These are phyloP conservation scores for Lasaia peninsularis DNA, from an alignment of 1,140 invertebrate genomes.

Conservation along the genomic window DNA sequence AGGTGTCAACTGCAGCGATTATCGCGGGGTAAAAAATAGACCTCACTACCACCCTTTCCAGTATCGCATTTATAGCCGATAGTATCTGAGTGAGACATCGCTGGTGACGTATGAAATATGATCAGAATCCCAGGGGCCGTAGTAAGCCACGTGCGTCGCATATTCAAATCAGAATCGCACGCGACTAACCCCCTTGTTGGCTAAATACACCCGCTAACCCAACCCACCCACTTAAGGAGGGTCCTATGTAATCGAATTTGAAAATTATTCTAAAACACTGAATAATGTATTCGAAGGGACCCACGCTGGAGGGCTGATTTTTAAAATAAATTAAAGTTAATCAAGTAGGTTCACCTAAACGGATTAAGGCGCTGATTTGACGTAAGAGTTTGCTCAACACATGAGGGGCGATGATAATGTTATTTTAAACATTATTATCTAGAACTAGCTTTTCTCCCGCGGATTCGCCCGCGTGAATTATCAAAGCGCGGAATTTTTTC, in stretches of 20 bases:
- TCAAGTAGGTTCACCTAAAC: slow-evolving; percentile 75
- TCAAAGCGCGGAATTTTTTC: too few species aligned
- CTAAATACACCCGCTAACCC: slow-evolving; percentile 73
- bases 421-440: slow-evolving; percentile 53
- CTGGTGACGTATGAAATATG: slow-evolving; percentile 76
- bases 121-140: slow-evolving; percentile 64
- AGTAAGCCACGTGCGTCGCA: slow-evolving; percentile 62
- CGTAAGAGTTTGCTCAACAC: slow-evolving; percentile 63
- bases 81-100: slow-evolving; percentile 77
- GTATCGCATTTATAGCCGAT: slow-evolving; percentile 73
- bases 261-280: slow-evolving; percentile 78
- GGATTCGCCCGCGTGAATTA: too few species aligned
- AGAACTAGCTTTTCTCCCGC: too few species aligned
- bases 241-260: slow-evolving; percentile 77
- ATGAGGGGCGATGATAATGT: slow-evolving; percentile 56
- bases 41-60: slow-evolving; percentile 68
- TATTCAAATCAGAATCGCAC: slow-evolving; percentile 75
- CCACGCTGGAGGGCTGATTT: slow-evolving; percentile 67
- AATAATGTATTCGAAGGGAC: slow-evolving; percentile 74
- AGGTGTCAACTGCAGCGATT: slow-evolving; percentile 75
- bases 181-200: slow-evolving; percentile 72
- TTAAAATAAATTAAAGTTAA: slow-evolving; percentile 77
- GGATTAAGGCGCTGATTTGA: slow-evolving; percentile 75
- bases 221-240: slow-evolving; percentile 74
- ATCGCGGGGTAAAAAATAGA: slow-evolving; percentile 72